Percentiles rank a stretch among this genome's conserved stretches.
phyloP scores from a whole-genome alignment of 2,888 invertebrate species.

The Pedicia rivosa region DNA sequence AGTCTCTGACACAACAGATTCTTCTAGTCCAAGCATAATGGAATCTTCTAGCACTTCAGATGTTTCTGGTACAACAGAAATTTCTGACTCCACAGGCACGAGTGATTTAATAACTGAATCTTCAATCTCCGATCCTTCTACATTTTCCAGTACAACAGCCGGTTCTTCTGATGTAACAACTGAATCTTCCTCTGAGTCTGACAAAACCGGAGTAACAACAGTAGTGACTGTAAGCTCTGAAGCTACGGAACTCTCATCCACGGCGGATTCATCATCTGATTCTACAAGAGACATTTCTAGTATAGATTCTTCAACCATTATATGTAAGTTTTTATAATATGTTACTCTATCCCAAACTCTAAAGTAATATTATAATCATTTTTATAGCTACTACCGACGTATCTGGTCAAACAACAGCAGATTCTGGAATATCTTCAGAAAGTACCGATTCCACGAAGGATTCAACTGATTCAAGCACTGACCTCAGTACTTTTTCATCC shows the following conservation, averaged over 20 bases:
- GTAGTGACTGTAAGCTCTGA: conserved; percentile 5
- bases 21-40: conserved; percentile 3
- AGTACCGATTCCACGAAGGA: not conserved
- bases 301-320: too few species aligned
- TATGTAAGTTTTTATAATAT: too few species aligned
- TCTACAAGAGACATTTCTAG: too few species aligned
- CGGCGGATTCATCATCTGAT: conserved; percentile 13
- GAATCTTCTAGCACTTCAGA: conserved; percentile 10
- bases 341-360: too few species aligned
- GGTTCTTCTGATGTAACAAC: conserved; percentile 4
- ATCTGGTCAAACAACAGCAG: not conserved
- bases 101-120: conserved; percentile 1
- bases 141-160: too few species aligned
- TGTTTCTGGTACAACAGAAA: conserved; percentile 3
- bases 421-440: conserved; percentile 13
- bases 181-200: conserved; percentile 6
- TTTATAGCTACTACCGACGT: too few species aligned
- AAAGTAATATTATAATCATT: too few species aligned
- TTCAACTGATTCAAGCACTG: too few species aligned
- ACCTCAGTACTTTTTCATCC: too few species aligned
- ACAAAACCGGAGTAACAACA: conserved; percentile 3
- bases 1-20: not conserved
- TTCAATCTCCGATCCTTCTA: too few species aligned
- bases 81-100: conserved; percentile 4
- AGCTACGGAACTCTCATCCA: conserved; percentile 8